phyloP scores from a whole-genome alignment of 2,888 invertebrate species.

The Diachrysia chrysitis region DNA sequence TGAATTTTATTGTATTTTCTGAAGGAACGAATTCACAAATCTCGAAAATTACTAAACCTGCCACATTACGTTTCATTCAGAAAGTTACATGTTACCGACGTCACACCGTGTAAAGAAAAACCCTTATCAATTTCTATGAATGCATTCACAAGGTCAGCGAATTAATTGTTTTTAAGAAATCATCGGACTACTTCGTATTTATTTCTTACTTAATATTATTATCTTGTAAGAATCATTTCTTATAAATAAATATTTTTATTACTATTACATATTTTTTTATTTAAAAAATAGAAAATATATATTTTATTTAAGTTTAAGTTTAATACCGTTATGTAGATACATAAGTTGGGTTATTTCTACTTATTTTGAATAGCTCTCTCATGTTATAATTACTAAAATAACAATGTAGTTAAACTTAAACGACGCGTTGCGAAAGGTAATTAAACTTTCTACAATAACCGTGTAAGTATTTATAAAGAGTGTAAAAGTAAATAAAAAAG shows the following conservation, averaged over 20 bases:
- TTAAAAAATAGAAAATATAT: no score
- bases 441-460: constrained; percentile 22
- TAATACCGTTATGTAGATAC: no score
- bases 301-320: no score
- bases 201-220: not conserved
- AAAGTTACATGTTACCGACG: constrained; percentile 22
- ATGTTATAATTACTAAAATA: constrained; percentile 28
- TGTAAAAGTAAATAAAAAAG: constrained; percentile 3
- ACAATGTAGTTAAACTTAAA: constrained; percentile 11
- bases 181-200: constrained; percentile 5
- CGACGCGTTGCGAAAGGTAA: constrained; percentile 12
- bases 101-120: constrained; percentile 39
- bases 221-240: not conserved
- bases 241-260: no score
- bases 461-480: not conserved
- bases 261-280: not conserved
- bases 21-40: not conserved
- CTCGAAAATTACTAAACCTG: not conserved
- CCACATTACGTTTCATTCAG: constrained; percentile 14
- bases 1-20: not conserved
- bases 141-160: constrained; percentile 20
- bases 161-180: constrained; percentile 24
- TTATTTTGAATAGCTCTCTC: not conserved
- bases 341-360: not conserved
- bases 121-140: constrained; percentile 50